A percentile compares a stretch with the other conserved stretches of the same genome.
These are phyloP conservation scores for Bombus superbus DNA, from an alignment of 1,140 invertebrate genomes.

Conservation along the genomic window DNA sequence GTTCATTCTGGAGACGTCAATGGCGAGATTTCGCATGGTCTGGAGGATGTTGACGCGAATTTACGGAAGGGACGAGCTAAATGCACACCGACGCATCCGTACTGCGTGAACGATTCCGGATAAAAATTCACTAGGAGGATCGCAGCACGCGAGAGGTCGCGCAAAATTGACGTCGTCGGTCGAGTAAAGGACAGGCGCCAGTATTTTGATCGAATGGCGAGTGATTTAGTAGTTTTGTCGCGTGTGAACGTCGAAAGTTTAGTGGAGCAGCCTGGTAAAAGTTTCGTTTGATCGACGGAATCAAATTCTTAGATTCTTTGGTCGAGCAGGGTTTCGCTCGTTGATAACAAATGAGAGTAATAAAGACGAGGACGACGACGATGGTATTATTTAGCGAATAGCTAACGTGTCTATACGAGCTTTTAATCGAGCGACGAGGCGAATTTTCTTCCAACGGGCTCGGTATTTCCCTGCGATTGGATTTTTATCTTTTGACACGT, in stretches of 20 bases:
- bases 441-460: too few relatives aligned
- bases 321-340: too few relatives aligned
- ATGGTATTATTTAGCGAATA: too few relatives aligned
- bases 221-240: too few relatives aligned
- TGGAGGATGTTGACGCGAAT: conserved; percentile 16
- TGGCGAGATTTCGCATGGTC: background rate
- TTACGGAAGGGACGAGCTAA: conserved; percentile 35
- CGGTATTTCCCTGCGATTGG: background rate
- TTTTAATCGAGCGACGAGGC: too few relatives aligned
- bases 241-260: too few relatives aligned
- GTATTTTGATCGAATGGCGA: too few relatives aligned
- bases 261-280: too few relatives aligned
- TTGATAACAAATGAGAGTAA: too few relatives aligned
- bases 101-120: conserved; percentile 51
- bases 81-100: conserved; percentile 49
- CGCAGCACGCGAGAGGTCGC: conserved; percentile 24
- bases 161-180: conserved; percentile 53
- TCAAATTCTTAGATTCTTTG: background rate
- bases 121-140: conserved; percentile 45
- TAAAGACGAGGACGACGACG: too few relatives aligned
- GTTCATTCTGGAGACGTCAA: conserved; percentile 3
- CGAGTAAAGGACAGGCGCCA: too few relatives aligned
- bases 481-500: conserved; percentile 44
- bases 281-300: background rate
- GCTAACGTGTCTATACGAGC: too few relatives aligned